Evolutionary conservation across 2,888 invertebrate species (phyloP), one percentile per base, ranked within the genome.

Genomic region (Lordiphosa fenestrarum): DNA sequence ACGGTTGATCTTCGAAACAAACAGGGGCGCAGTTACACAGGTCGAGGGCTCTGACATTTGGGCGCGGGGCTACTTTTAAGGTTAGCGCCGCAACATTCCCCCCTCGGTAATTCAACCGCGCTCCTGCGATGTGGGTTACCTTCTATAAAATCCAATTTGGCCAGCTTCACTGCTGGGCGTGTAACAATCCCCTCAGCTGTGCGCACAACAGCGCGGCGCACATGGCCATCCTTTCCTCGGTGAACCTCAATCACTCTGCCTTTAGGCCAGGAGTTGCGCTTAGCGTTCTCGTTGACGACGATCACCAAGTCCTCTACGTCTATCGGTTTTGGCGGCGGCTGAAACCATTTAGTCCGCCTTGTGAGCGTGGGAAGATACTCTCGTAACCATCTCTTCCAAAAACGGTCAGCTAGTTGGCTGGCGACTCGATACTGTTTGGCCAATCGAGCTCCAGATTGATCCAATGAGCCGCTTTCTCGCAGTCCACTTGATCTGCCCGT

Each of bases 211-310:
- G 36, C 36, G 2, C 36, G 0, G 10, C 36, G 44, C 13, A 33
- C 30, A 23, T 33, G 44, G 13, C 48, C 36, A n/a, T 48, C 37
- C 7, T 10, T 36, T 21, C 36, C 15, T 10, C 13, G 38, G 12
- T 53, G 39, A 10, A 53, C 53, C 4, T 53, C 38, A 4, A 53
- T 5, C 6, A 53, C 38, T 6, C 15, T 15, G 3, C 46, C 46
- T 38, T 46, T 44, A 30, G 44, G 38, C 46, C 44, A 53, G 6
- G 30, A 23, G 13, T 46, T 38, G 7, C 44, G 12, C 38, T 53
- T 53, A n/a, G 5, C 23, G n/a, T 25, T 37, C 3, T 53, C 46
- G 19, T 53, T 30, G 7, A 30, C 44, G 25, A 53, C 38, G 7
- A 44, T 37, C 4, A 53, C 53, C 5, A 53, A n/a, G 30, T 53